Conservation (phyloP, 2,888 invertebrate genomes). For the Zaprionus bogoriensis region DNA sequence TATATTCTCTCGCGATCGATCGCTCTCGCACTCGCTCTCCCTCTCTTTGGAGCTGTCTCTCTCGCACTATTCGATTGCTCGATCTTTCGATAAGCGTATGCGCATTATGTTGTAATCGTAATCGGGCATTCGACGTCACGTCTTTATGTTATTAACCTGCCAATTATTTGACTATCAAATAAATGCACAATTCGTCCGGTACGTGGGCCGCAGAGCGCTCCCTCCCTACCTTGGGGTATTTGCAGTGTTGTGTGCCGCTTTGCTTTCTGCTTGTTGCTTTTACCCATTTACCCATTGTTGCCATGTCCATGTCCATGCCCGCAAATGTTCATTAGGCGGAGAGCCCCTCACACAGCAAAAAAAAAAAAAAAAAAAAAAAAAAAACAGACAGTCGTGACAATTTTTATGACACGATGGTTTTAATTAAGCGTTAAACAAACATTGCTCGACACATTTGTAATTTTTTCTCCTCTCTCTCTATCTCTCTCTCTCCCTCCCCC, state of each 20-base stretch:
- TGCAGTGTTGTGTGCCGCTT: constrained; percentile 9
- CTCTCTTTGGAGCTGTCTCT: neutral
- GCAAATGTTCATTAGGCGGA: constrained; percentile 38
- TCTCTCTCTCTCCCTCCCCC: neutral
- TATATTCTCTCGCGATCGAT: too few species aligned
- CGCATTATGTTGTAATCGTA: constrained; percentile 53
- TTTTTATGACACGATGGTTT: constrained; percentile 52
- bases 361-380: constrained; percentile 1
- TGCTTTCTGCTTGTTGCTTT: too few species aligned
- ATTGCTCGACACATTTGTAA: constrained; percentile 50
- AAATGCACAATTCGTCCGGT: constrained; percentile 37
- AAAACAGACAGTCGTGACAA: constrained; percentile 50
- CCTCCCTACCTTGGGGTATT: constrained; percentile 46
- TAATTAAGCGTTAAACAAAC: constrained; percentile 56
- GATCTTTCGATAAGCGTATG: constrained; percentile 41
- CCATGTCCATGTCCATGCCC: constrained; percentile 40
- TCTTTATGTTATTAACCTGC: constrained; percentile 65
- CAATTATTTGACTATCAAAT: constrained; percentile 62
- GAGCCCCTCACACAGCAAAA: constrained; percentile 1
- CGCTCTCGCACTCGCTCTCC: neutral
- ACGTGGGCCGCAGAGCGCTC: constrained; percentile 28
- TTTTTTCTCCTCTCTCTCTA: neutral
- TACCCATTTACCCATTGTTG: constrained; percentile 21
- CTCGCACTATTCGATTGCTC: neutral
- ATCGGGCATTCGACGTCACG: constrained; percentile 43